Conservation (phyloP, 1,140 invertebrate species). For the Trichonephila inaurata region DNA sequence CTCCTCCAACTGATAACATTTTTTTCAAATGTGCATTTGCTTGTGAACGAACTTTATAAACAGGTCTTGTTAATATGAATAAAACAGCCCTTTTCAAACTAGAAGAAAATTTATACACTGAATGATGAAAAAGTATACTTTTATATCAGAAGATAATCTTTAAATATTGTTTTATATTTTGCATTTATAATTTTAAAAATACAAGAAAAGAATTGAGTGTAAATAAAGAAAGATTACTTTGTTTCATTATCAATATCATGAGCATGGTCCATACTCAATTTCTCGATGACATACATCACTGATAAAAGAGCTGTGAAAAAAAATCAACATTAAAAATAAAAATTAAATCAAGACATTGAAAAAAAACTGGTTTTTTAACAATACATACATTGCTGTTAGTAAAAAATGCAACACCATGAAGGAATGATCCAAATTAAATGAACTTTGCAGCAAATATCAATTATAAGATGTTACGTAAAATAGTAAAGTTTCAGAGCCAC, state of each 20-base stretch:
- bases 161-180: too few species aligned
- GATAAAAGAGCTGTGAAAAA: constrained; percentile 79
- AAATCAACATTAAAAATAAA: constrained; percentile 20
- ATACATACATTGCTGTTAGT: background rate
- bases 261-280: constrained; percentile 84
- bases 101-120: background rate
- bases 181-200: background rate
- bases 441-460: too few species aligned
- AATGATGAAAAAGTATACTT: background rate
- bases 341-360: background rate
- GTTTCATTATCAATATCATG: constrained; percentile 83
- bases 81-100: constrained; percentile 85
- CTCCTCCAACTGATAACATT: constrained; percentile 81
- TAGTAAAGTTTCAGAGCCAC: too few species aligned
- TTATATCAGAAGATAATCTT: background rate
- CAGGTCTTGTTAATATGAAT: constrained; percentile 83
- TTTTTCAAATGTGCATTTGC: constrained; percentile 80
- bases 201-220: background rate
- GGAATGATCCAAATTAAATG: too few species aligned
- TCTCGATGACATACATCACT: constrained; percentile 84
- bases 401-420: too few species aligned
- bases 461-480: too few species aligned
- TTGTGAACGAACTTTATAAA: constrained; percentile 79
- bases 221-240: background rate
- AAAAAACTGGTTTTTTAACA: background rate